Base-by-base conservation (phyloP, 1,140 invertebrate species). In the Drosophila burlai region DNA sequence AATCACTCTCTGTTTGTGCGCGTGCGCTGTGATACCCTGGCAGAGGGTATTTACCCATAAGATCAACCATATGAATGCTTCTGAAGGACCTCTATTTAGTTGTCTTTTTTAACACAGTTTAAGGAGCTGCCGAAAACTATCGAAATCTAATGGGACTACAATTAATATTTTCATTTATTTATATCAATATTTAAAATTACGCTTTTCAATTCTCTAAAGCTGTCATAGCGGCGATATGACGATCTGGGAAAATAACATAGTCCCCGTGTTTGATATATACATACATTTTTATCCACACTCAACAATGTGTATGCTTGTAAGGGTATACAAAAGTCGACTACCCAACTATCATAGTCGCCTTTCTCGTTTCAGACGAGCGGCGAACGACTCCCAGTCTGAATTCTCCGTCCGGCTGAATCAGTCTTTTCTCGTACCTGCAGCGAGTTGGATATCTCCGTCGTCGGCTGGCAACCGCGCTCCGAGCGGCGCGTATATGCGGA, bases 361-460 rank as follows among this genome's bases (percentile, higher is more conserved):
- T 63, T 64, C 57, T 57, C 46, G 40, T 58, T 63, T 57, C 21
- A 38, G 34, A 52, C 9, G 13, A 24, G 36, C 31, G 21, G 26
- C 65, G 46, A 34, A 29, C 21, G 43, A 21, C 54, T 62, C 59
- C 77, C 78, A 47, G 68, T 67, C 50, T 2, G 59, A 46, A 66
- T 67, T 71, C 50, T 62, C 76, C 34, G 61, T 26, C 45, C 49
- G 45, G 63, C 75, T 61, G 59, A 89, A 65, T 87, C 83, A 86
- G 84, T 86, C 86, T 81, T 67, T 80, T 80, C 74, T 79, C 71
- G 77, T 78, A 77, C 80, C 65, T 89, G 81, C 80, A 83, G 71
- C 80, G 83, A 77, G 80, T 81, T 84, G 85, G 84, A 84, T 84
- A 80, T 65, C 64, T 74, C 62, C 38, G 64, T 66, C 45, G 78